A percentile compares a stretch with the other conserved stretches of the same genome.
These are phyloP conservation scores for Malacoctenus gilli DNA, from an alignment of 2,797 vertebrate genomes.

Conservation along the genomic window DNA sequence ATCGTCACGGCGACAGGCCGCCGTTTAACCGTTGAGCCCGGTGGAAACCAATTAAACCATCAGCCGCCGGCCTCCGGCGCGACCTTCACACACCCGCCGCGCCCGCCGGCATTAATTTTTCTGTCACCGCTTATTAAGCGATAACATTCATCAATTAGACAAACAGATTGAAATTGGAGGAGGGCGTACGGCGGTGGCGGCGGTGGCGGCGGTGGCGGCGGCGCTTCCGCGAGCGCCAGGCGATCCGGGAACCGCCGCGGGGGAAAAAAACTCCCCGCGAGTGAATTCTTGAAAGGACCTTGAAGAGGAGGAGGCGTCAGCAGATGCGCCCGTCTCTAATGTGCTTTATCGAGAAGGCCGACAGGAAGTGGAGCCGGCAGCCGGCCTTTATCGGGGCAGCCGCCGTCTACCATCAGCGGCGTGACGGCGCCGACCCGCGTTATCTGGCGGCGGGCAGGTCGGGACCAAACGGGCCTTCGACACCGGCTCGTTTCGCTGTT, in stretches of 20 bases:
- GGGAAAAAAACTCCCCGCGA: constrained; percentile 18
- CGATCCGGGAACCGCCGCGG: constrained; percentile 31
- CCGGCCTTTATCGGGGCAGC: constrained; percentile 52
- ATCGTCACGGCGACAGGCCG: no score
- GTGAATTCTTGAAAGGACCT: constrained; percentile 54
- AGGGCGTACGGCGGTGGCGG: constrained; percentile 37
- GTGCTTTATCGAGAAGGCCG: constrained; percentile 32
- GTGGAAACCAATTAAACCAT: constrained; percentile 72
- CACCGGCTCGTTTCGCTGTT: constrained; percentile 10
- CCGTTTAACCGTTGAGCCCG: no score
- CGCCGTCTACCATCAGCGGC: constrained; percentile 35
- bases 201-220: no score
- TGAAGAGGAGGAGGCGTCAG: constrained; percentile 43
- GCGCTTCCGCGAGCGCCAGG: constrained; percentile 28
- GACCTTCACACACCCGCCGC: constrained; percentile 65
- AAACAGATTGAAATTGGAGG: constrained; percentile 58
- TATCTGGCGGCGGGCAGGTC: constrained; percentile 17
- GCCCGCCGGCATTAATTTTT: constrained; percentile 62
- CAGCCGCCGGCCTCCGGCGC: constrained; percentile 40
- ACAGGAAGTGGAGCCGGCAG: constrained; percentile 35
- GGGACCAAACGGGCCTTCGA: constrained; percentile 5
- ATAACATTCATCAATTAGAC: constrained; percentile 73
- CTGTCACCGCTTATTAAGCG: constrained; percentile 70
- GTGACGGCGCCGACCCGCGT: constrained; percentile 21
- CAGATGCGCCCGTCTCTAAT: constrained; percentile 37